Percentiles rank a stretch among this genome's conserved stretches.
Conservation (phyloP, 2,888 invertebrate genomes). For the Clanis bilineata region DNA sequence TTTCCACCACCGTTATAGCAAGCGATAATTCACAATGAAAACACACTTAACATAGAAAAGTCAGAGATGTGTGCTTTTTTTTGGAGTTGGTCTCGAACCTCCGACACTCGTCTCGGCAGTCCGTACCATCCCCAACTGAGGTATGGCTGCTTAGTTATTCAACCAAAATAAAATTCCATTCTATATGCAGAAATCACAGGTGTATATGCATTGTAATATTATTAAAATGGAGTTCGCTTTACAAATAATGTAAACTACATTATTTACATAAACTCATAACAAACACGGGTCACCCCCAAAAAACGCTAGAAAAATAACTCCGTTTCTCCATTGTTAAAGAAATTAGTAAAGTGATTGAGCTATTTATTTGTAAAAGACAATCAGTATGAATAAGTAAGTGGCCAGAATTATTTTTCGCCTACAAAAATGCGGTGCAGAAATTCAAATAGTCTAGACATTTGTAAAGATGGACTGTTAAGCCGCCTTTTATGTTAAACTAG, state of each 20-base stretch:
- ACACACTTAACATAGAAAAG: too few relatives aligned
- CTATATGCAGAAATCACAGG: not conserved
- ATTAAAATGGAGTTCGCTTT: not conserved
- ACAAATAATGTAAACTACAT: not conserved
- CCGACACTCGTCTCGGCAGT: too few relatives aligned
- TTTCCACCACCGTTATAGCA: too few relatives aligned
- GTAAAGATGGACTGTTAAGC: not conserved
- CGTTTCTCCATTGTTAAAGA: not conserved
- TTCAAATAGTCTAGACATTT: not conserved
- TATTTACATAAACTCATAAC: not conserved
- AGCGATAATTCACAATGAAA: too few relatives aligned
- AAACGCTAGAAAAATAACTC: not conserved
- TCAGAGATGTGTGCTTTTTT: too few relatives aligned
- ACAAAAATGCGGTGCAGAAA: not conserved
- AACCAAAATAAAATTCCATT: not conserved
- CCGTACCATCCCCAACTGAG: too few relatives aligned
- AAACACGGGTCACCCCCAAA: not conserved
- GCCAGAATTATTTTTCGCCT: not conserved
- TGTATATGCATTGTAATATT: not conserved
- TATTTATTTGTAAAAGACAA: not conserved
- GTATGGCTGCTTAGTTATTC: too few relatives aligned
- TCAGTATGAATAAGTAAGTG: constrained; percentile 2
- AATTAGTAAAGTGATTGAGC: not conserved
- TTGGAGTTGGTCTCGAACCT: too few relatives aligned
- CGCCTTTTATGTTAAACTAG: not conserved